Conservation (phyloP, 2,888 invertebrate species). For the Macrophya annulata region DNA sequence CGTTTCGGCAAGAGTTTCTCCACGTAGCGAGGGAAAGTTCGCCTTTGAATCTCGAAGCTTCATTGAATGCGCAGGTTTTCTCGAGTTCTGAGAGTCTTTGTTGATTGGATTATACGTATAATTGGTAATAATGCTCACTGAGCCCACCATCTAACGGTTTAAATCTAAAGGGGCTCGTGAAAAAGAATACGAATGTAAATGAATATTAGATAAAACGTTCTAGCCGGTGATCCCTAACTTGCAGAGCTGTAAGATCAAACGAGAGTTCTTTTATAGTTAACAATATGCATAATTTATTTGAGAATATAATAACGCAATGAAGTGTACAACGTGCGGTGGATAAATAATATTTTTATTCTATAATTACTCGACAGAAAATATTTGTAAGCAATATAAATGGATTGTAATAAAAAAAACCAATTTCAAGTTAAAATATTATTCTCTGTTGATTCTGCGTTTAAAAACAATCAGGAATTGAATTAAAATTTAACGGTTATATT, state of each 20-base stretch:
- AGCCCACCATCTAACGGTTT: constrained; percentile 1
- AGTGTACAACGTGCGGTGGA: neutral
- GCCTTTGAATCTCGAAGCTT: constrained; percentile 38
- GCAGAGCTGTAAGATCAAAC: neutral
- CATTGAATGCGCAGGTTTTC: constrained; percentile 47
- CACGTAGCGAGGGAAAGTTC: constrained; percentile 40
- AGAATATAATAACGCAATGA: neutral
- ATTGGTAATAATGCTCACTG: constrained; percentile 47
- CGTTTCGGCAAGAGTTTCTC: constrained; percentile 44
- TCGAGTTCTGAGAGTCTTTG: constrained; percentile 32
- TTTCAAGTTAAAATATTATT: neutral
- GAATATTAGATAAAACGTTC: constrained; percentile 26
- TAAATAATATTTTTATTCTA: neutral
- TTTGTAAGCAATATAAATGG: neutral
- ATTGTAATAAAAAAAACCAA: neutral
- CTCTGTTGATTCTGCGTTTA: neutral
- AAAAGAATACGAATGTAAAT: constrained; percentile 34
- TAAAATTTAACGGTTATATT: neutral
- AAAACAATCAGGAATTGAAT: neutral
- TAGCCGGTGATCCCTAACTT: neutral
- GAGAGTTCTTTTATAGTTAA: neutral
- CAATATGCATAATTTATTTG: neutral
- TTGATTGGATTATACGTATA: constrained; percentile 46
- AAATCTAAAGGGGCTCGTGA: neutral
- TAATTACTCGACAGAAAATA: neutral